A percentile compares a stretch with the other conserved stretches of the same genome.
Conservation (phyloP, 2,797 vertebrate species). For the Alectoris magna region DNA sequence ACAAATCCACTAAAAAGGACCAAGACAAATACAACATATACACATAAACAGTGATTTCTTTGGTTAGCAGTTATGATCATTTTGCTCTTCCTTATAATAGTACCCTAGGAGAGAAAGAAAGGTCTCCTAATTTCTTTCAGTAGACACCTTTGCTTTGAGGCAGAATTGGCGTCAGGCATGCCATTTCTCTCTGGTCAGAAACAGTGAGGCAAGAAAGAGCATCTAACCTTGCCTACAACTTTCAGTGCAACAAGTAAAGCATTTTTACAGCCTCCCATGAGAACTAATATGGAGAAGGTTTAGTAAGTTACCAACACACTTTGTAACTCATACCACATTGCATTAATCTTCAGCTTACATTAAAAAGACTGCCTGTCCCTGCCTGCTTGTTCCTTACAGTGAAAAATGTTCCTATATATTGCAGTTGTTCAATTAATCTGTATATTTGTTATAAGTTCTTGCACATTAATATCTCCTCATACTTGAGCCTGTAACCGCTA, state of each 20-base stretch:
- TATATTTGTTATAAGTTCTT: constrained; percentile 34
- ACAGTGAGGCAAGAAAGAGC: background rate
- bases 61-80: background rate
- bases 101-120: background rate
- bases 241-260: constrained; percentile 39
- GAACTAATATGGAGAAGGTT: background rate
- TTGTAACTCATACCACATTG: background rate
- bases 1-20: background rate
- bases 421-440: constrained; percentile 50
- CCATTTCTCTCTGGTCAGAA: background rate
- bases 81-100: background rate
- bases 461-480: constrained; percentile 22
- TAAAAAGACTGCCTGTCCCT: constrained; percentile 58
- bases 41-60: background rate
- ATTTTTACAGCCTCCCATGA: constrained; percentile 18
- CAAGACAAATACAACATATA: background rate
- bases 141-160: background rate
- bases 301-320: background rate
- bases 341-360: constrained; percentile 53
- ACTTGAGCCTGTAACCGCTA: background rate
- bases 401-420: background rate
- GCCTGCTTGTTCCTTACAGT: constrained; percentile 20
- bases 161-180: background rate
- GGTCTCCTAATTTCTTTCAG: background rate
- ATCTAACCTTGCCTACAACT: background rate